These are phyloP conservation scores for Tricholauxania praeusta DNA, from an alignment of 2,888 invertebrate genomes.

Conservation along the genomic window DNA sequence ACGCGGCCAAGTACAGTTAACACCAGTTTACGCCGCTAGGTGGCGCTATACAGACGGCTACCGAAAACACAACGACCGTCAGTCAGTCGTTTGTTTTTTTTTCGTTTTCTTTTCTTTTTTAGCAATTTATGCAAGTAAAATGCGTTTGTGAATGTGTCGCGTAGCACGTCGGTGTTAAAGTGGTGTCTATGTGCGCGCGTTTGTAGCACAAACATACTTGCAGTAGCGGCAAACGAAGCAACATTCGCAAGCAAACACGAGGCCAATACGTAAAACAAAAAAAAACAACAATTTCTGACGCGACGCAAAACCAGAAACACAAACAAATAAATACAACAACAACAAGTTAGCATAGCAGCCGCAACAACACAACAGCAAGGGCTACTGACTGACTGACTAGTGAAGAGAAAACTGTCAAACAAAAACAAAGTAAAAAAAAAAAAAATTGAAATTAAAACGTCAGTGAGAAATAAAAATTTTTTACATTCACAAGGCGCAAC, in stretches of 20 bases:
- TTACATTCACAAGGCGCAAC: no score
- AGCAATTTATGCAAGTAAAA: background rate
- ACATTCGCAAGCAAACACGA: background rate
- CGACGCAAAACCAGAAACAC: conserved; percentile 31
- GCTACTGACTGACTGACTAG: conserved; percentile 6
- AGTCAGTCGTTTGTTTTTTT: no score
- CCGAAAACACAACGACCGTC: no score
- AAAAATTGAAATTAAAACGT: conserved; percentile 27
- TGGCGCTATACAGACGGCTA: conserved; percentile 14
- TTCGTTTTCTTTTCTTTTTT: no score
- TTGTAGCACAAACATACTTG: conserved; percentile 5
- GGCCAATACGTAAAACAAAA: conserved; percentile 18
- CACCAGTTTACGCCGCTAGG: conserved; percentile 18
- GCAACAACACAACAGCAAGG: conserved; percentile 23
- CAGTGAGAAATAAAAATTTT: conserved; percentile 28
- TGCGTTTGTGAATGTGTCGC: conserved; percentile 7
- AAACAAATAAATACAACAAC: conserved; percentile 29
- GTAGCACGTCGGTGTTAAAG: background rate
- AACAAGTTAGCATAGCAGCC: conserved; percentile 8
- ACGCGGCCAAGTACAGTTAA: conserved; percentile 33
- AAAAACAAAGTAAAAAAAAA: background rate
- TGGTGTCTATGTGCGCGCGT: no score
- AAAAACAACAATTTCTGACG: background rate
- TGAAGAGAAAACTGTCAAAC: conserved; percentile 9
- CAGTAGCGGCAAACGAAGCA: background rate